Base-by-base conservation (phyloP, 1,140 invertebrate genomes). In the Stenopsyche tienmushanensis region DNA sequence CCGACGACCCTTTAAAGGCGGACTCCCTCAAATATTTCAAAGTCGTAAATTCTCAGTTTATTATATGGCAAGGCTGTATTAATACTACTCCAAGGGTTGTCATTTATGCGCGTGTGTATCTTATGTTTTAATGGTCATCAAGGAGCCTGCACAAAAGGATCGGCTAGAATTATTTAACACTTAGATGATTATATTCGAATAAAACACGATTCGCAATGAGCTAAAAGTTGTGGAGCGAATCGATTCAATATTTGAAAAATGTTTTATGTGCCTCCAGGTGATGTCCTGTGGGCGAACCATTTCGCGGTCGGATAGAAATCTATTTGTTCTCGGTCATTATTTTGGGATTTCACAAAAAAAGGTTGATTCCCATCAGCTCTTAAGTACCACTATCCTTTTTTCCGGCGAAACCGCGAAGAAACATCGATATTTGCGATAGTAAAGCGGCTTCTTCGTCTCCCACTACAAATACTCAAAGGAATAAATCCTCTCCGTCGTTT, bases 291-390 rank as follows among this genome's bases (percentile, higher is more conserved):
- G 39, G n/a, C 54, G n/a, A n/a, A 29, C 47, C 42, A 24, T 29
- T 20, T 17, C 53, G 34, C 26, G 53, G 34, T 20, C 54, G 29
- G 24, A 13, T 34, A 34, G 13, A 57, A 57, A 57, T 57, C 54
- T 57, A 57, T 57, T 57, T 57, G 54, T 57, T 57, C 54, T 29
- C 54, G 54, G 29, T 57, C 54, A 57, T 57, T 57, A 57, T 57
- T 57, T 39, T 15, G 54, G 54, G 54, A 57, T 57, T 41, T 57
- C 34, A n/a, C 26, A 57, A 41, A 55, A 57, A 57, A 57, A 39
- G 54, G 54, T 42, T 29, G 54, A 57, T 41, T 57, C 54, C 54
- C 54, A 57, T 57, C 54, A 57, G 54, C 39, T 57, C 54, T 57
- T 57, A 57, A 57, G 54, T 29, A 57, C 54, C 54, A 42, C 54